Evolutionary conservation across 2,888 invertebrate genomes (phyloP).

Genomic region (Rhagophthalmus giganteus): DNA sequence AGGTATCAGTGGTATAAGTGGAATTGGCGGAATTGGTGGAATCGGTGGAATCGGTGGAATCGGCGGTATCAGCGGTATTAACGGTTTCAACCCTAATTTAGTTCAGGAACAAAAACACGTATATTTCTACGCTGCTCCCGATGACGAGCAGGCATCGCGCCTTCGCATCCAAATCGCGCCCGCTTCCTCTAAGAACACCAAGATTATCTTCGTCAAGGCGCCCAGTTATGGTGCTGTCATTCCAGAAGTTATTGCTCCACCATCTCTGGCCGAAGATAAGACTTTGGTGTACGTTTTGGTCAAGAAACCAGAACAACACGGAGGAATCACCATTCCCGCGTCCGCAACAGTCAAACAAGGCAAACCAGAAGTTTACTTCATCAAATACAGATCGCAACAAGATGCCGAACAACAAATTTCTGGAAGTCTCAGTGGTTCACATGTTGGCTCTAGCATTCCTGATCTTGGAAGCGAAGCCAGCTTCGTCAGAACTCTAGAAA

Average conservation of each 20-base stretch:
- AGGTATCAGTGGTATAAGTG: not conserved
- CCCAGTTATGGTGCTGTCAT: conserved; percentile 4
- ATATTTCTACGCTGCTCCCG: conserved; percentile 50
- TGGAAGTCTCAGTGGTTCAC: conserved; percentile 22
- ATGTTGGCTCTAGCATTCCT: conserved; percentile 18
- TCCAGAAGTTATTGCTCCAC: conserved; percentile 36
- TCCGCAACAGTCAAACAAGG: conserved; percentile 75
- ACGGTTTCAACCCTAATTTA: too few species aligned
- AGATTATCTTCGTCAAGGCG: conserved; percentile 17
- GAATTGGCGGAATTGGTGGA: conserved; percentile 34
- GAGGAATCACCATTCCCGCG: conserved; percentile 73
- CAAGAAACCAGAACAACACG: conserved; percentile 69
- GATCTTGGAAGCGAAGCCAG: conserved; percentile 8
- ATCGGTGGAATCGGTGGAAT: conserved; percentile 42
- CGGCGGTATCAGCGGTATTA: conserved; percentile 13
- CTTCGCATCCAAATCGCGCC: conserved; percentile 37
- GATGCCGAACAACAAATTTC: conserved; percentile 32
- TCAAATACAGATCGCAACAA: conserved; percentile 73
- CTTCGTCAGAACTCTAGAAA: conserved; percentile 12
- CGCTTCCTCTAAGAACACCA: conserved; percentile 30
- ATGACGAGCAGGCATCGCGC: conserved; percentile 40
- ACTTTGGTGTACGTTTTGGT: conserved; percentile 32
- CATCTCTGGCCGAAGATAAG: conserved; percentile 23
- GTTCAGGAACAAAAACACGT: conserved; percentile 44
- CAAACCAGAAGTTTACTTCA: conserved; percentile 85